Conservation (phyloP, 2,113 vertebrate genomes). For the Prionailurus viverrinus region DNA sequence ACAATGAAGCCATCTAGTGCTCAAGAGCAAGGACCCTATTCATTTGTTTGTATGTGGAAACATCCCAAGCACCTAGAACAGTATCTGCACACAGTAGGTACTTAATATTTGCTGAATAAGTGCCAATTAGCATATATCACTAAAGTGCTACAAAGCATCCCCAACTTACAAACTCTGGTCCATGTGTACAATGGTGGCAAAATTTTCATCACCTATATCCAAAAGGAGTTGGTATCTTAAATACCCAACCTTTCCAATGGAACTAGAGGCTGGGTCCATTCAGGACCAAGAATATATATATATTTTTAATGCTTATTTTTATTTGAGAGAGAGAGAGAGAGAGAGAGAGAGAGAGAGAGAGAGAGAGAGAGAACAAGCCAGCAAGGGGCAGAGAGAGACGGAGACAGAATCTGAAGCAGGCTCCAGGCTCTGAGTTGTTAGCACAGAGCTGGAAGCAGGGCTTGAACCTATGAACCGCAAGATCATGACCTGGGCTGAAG, state of each 20-base stretch:
- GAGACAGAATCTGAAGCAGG: too few relatives aligned
- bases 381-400: too few relatives aligned
- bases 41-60: neutral
- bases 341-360: too few relatives aligned
- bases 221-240: constrained; percentile 6
- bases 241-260: neutral
- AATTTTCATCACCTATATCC: constrained; percentile 22
- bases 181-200: neutral
- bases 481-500: too few relatives aligned
- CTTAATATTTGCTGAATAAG: constrained; percentile 54
- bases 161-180: neutral
- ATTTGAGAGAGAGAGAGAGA: too few relatives aligned
- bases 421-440: too few relatives aligned
- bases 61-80: neutral
- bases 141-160: neutral
- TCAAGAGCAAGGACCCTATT: constrained; percentile 17
- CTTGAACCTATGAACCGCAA: too few relatives aligned
- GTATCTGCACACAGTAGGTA: neutral
- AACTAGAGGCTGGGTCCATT: neutral
- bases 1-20: constrained; percentile 34
- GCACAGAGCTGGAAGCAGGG: too few relatives aligned
- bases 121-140: neutral
- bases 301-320: too few relatives aligned
- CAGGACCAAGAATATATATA: neutral
- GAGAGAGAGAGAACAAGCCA: too few relatives aligned